phyloP scores from a whole-genome alignment of 2,113 vertebrate species.

The Peromyscus californicus region DNA sequence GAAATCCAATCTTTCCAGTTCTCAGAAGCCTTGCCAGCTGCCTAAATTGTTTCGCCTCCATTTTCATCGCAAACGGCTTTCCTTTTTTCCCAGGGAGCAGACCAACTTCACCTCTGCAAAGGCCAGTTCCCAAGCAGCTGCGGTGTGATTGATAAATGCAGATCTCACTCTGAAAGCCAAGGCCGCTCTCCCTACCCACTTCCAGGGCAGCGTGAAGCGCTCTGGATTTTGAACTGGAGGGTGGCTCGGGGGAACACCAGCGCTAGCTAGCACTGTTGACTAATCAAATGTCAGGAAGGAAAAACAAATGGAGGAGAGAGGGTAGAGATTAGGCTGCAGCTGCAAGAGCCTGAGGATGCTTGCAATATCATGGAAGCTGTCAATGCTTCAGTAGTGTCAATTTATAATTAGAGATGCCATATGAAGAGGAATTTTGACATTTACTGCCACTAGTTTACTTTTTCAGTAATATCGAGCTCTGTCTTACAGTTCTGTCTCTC shows the following conservation, averaged over 20 bases:
- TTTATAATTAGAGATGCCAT: conserved; percentile 79
- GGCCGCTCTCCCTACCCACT: background rate
- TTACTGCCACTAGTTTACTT: conserved; percentile 63
- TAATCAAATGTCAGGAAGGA: conserved; percentile 77
- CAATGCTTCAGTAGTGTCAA: conserved; percentile 56
- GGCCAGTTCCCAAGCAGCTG: conserved; percentile 32
- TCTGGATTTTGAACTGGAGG: conserved; percentile 51
- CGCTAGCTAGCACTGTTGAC: conserved; percentile 51
- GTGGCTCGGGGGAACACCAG: conserved; percentile 47
- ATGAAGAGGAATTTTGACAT: conserved; percentile 77
- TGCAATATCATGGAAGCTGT: conserved; percentile 50
- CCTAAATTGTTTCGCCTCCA: conserved; percentile 48
- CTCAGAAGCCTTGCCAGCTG: conserved; percentile 60
- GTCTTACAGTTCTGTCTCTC: conserved; percentile 47
- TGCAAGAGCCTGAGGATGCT: conserved; percentile 14
- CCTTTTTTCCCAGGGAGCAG: background rate
- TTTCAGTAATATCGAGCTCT: conserved; percentile 58
- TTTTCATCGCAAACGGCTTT: conserved; percentile 63
- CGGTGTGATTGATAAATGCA: conserved; percentile 54
- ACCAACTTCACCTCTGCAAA: conserved; percentile 35
- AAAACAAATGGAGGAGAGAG: conserved; percentile 72
- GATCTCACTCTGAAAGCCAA: conserved; percentile 41
- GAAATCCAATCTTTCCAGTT: conserved; percentile 53
- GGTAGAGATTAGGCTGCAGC: conserved; percentile 69
- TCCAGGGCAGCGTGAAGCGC: conserved; percentile 4